Conservation (phyloP, 2,797 vertebrate genomes). For the Otolemur crassicaudatus region DNA sequence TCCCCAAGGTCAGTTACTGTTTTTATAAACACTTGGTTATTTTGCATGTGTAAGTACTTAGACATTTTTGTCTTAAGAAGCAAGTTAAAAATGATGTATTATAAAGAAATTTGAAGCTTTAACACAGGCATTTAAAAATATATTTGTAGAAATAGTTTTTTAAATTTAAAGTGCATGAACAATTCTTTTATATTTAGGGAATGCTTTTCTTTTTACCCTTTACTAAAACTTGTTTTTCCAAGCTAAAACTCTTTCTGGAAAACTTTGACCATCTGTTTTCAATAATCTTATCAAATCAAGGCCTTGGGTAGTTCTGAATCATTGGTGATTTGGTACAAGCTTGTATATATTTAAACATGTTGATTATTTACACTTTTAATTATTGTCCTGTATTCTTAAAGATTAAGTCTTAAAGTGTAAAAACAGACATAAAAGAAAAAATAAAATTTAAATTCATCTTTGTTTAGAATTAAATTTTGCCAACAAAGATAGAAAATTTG, state of each 20-base stretch:
- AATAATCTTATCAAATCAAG: constrained; percentile 41
- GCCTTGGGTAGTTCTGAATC: constrained; percentile 8
- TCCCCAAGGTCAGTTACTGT: constrained; percentile 95
- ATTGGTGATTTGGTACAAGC: constrained; percentile 46
- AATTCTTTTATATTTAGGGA: constrained; percentile 17
- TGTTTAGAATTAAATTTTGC: constrained; percentile 74
- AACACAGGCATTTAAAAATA: constrained; percentile 27
- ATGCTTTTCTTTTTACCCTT: constrained; percentile 72
- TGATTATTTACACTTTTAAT: constrained; percentile 65
- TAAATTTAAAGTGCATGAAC: constrained; percentile 58
- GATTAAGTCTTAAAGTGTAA: constrained; percentile 69
- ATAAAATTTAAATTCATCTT: constrained; percentile 62
- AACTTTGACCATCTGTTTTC: constrained; percentile 65
- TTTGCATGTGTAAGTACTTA: constrained; percentile 46
- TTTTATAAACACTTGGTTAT: not conserved
- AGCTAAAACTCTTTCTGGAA: constrained; percentile 79
- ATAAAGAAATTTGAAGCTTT: constrained; percentile 33
- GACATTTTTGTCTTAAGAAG: not conserved
- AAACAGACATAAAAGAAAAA: constrained; percentile 70
- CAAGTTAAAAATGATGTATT: constrained; percentile 49
- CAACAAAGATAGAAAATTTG: constrained; percentile 65
- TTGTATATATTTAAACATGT: constrained; percentile 54
- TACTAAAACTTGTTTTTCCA: constrained; percentile 79
- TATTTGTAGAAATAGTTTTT: constrained; percentile 55
- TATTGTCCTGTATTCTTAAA: constrained; percentile 76